Conservation (phyloP, 1,140 invertebrate species). For the Tetraneura akinire region DNA sequence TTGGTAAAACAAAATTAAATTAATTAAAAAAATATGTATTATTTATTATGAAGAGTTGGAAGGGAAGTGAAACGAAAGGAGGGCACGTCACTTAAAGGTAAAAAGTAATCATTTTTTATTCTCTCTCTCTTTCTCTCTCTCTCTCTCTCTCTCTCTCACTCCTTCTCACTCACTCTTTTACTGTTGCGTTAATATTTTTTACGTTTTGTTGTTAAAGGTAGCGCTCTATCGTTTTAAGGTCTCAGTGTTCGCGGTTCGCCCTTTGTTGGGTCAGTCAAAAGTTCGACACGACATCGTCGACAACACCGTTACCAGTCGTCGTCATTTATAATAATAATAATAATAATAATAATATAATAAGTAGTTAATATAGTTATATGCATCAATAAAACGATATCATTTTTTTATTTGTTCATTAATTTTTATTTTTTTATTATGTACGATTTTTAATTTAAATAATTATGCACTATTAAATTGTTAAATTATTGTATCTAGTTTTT, state of each 20-base stretch:
- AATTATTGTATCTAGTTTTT: constrained; percentile 8
- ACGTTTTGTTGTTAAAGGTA: constrained; percentile 49
- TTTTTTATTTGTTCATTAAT: neutral
- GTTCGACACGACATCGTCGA: constrained; percentile 51
- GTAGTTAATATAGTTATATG: no score
- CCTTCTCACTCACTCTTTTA: constrained; percentile 13
- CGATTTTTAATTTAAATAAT: no score
- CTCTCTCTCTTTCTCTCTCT: constrained; percentile 17
- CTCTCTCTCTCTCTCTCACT: constrained; percentile 20
- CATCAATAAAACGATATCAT: neutral
- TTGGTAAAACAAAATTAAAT: constrained; percentile 1
- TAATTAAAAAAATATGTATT: constrained; percentile 18
- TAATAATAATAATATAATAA: no score
- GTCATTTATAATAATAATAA: constrained; percentile 34
- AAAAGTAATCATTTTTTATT: constrained; percentile 41
- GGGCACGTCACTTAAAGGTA: constrained; percentile 49
- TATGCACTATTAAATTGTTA: constrained; percentile 2
- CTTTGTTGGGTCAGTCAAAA: constrained; percentile 51
- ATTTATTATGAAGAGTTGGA: constrained; percentile 27
- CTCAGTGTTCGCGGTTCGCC: constrained; percentile 47
- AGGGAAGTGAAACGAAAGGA: constrained; percentile 37
- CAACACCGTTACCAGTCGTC: constrained; percentile 32
- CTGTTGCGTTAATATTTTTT: constrained; percentile 26
- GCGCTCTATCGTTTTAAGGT: constrained; percentile 51
- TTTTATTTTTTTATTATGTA: no score